Percentiles rank a stretch among this genome's conserved stretches.
These are phyloP conservation scores for Nothura maculosa DNA, from an alignment of 2,797 vertebrate species.

Conservation along the genomic window DNA sequence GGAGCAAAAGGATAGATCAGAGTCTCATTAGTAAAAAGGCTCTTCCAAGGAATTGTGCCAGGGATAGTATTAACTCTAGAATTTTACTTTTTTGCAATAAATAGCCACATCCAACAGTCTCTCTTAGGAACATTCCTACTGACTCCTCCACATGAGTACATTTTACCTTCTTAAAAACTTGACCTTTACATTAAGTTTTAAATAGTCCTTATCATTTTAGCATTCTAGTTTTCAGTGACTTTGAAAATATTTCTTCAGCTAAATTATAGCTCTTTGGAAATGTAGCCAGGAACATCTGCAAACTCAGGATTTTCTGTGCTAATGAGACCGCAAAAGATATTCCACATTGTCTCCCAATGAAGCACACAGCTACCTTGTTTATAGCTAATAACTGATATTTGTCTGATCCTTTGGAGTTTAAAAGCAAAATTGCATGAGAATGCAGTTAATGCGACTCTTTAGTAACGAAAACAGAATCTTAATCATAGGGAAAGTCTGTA, in stretches of 20 bases:
- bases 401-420: neutral
- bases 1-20: neutral
- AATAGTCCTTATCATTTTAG: neutral
- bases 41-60: neutral
- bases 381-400: neutral
- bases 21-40: neutral
- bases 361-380: neutral
- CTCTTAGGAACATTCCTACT: neutral
- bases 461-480: neutral
- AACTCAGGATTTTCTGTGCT: neutral
- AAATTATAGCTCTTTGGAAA: neutral
- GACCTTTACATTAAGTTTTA: slow-evolving; percentile 27
- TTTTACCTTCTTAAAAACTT: neutral
- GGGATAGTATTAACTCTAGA: neutral
- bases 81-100: neutral
- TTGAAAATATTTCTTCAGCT: neutral
- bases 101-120: neutral
- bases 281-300: neutral
- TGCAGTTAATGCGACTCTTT: neutral
- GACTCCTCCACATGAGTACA: neutral
- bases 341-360: neutral
- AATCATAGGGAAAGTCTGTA: neutral
- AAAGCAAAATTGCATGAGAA: neutral
- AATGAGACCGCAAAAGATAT: neutral
- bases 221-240: neutral